Evolutionary conservation across 2,797 vertebrate species (phyloP).

Genomic region (Antrozous pallidus): DNA sequence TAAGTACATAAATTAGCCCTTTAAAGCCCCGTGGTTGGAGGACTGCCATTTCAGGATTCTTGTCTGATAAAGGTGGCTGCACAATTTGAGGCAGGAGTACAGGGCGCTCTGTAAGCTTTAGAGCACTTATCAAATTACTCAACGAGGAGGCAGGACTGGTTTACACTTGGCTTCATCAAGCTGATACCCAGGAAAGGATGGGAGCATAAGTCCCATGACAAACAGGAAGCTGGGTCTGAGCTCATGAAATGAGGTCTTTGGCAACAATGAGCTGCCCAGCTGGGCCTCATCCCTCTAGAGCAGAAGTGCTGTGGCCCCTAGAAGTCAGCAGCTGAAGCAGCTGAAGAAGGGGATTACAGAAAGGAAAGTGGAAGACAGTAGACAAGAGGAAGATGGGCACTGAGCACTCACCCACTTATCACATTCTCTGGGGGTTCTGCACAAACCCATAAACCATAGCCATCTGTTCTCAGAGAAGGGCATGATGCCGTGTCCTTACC

Average conservation of each 20-base stretch:
- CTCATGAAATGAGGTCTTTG: neutral
- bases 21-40: constrained; percentile 62
- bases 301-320: neutral
- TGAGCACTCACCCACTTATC: neutral
- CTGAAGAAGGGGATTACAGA: neutral
- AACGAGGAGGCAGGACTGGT: neutral
- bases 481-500: neutral
- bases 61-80: constrained; percentile 62
- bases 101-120: neutral
- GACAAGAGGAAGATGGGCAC: neutral
- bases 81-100: neutral
- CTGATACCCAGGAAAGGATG: neutral
- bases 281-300: neutral
- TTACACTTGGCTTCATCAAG: neutral
- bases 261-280: neutral
- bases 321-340: neutral
- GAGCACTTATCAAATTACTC: constrained; percentile 2
- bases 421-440: neutral
- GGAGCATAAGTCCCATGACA: neutral
- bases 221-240: neutral
- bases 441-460: neutral
- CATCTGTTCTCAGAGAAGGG: neutral
- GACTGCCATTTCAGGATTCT: constrained; percentile 59
- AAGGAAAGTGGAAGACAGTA: neutral
- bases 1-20: constrained; percentile 58